Evolutionary conservation across 92 coral and sea anemone genomes (phyloP).

Genomic region (Epizoanthus ramosus): DNA sequence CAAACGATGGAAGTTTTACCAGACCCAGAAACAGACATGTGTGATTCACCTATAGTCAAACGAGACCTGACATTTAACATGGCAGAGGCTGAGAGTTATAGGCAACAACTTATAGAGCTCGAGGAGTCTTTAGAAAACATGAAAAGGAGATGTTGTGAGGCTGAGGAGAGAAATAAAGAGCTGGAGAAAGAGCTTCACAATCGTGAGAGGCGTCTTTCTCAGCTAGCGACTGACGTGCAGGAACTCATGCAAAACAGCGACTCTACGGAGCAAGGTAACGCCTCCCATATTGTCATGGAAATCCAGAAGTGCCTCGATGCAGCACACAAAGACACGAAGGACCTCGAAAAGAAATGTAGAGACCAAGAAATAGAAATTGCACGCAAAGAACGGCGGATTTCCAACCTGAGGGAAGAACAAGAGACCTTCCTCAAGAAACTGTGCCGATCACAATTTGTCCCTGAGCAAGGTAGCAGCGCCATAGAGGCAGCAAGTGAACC

Average conservation of each 20-base stretch:
- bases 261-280: constrained; percentile 32
- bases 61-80: neutral
- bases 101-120: neutral
- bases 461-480: neutral
- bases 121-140: constrained; percentile 2
- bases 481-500: neutral
- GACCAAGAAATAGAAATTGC: constrained; percentile 39
- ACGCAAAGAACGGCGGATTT: constrained; percentile 17
- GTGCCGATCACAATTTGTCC: neutral
- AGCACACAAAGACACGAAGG: neutral
- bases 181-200: constrained; percentile 44
- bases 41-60: neutral
- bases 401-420: constrained; percentile 11
- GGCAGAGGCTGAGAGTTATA: neutral
- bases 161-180: constrained; percentile 35
- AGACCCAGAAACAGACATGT: neutral
- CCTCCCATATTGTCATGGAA: neutral
- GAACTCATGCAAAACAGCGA: constrained; percentile 29
- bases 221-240: constrained; percentile 8
- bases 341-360: constrained; percentile 17
- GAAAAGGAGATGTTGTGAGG: neutral
- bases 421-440: neutral
- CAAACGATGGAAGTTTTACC: neutral
- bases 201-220: constrained; percentile 4
- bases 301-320: constrained; percentile 9